A percentile compares a stretch with the other conserved stretches of the same genome.
Conservation (phyloP, 2,888 invertebrate genomes). For the Mantis religiosa region DNA sequence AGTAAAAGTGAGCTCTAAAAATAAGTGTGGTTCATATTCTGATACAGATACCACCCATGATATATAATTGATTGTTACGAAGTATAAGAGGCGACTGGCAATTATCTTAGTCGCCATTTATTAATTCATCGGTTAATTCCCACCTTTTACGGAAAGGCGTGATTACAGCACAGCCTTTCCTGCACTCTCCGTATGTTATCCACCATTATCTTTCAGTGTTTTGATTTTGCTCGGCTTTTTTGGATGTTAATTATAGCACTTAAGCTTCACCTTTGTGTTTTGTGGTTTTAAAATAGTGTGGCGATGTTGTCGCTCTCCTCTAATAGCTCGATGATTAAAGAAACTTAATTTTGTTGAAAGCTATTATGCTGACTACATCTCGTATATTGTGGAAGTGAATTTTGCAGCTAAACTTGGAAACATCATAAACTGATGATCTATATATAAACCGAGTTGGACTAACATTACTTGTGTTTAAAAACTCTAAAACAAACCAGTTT, state of each 20-base stretch:
- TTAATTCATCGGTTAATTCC: neutral
- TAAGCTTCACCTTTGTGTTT: neutral
- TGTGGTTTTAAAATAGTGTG: neutral
- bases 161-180: neutral
- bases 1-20: neutral
- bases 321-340: neutral
- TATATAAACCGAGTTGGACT: no score
- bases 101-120: neutral
- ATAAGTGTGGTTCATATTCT: neutral
- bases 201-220: neutral
- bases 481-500: no score
- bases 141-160: neutral
- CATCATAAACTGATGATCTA: no score
- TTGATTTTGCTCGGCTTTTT: neutral
- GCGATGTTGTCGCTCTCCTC: neutral
- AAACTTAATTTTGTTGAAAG: neutral
- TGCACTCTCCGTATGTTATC: neutral
- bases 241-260: neutral
- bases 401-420: no score
- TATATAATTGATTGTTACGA: neutral
- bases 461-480: no score
- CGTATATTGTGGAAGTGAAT: no score
- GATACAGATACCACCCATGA: neutral
- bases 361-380: neutral
- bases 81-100: neutral